A percentile compares a stretch with the other conserved stretches of the same genome.
These are phyloP conservation scores for Hypselothyrea guttata DNA, from an alignment of 2,888 invertebrate genomes.

Conservation along the genomic window DNA sequence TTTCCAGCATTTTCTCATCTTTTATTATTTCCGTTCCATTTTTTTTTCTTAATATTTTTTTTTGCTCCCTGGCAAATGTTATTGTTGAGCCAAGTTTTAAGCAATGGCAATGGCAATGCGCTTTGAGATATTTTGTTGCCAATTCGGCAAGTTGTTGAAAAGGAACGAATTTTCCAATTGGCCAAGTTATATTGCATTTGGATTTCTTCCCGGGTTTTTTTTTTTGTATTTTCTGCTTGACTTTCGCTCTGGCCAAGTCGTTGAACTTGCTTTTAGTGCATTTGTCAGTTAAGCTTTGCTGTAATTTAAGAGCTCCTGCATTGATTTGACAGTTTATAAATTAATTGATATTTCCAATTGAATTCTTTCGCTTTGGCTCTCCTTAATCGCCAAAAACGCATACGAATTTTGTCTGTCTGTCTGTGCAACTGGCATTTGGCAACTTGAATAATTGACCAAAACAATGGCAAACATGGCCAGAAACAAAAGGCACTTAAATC, in stretches of 20 bases:
- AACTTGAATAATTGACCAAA: constrained; percentile 15
- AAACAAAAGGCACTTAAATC: constrained; percentile 6
- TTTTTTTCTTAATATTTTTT: constrained; percentile 20
- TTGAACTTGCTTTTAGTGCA: constrained; percentile 44
- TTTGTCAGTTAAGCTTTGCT: background rate
- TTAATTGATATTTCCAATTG: constrained; percentile 25
- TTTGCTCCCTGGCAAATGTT: constrained; percentile 30
- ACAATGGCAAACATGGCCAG: background rate
- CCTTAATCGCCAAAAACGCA: background rate
- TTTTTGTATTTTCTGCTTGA: too few species aligned
- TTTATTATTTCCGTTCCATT: constrained; percentile 4
- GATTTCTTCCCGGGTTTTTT: too few species aligned
- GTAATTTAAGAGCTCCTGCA: constrained; percentile 10
- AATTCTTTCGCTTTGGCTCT: background rate
- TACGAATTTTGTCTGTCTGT: background rate
- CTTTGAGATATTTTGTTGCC: constrained; percentile 61
- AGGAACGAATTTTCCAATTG: constrained; percentile 48
- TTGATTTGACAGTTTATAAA: constrained; percentile 27
- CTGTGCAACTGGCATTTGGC: background rate
- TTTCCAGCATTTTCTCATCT: constrained; percentile 39
- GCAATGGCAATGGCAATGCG: constrained; percentile 54
- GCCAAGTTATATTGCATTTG: constrained; percentile 59
- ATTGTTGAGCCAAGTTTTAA: constrained; percentile 48
- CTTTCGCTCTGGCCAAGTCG: constrained; percentile 41
- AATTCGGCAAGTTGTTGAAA: constrained; percentile 43